Evolutionary conservation across 2,888 invertebrate species (phyloP).

Genomic region (Oxytorus armatus): DNA sequence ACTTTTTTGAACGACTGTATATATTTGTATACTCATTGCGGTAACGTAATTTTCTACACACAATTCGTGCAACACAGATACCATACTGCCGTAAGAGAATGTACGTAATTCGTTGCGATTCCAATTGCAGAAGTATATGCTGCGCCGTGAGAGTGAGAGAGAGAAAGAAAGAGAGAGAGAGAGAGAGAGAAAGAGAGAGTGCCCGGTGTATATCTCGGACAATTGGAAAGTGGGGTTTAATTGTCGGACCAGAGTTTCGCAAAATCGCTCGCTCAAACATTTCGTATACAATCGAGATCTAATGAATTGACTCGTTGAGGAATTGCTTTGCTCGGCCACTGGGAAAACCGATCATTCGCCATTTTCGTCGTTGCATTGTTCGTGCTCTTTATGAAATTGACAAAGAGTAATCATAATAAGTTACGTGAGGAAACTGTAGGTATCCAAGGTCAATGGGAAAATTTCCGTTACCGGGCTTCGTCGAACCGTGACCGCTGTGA

Average conservation of each 20-base stretch:
- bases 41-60: not conserved
- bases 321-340: too few species aligned
- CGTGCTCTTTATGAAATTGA: not conserved
- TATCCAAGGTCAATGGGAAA: not conserved
- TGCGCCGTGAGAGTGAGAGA: too few species aligned
- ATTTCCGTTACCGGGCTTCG: not conserved
- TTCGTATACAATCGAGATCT: not conserved
- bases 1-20: too few species aligned
- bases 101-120: constrained; percentile 77
- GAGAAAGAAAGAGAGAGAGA: constrained; percentile 56
- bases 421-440: not conserved
- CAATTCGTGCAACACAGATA: not conserved
- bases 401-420: not conserved
- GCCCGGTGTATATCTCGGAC: constrained; percentile 57
- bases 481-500: constrained; percentile 3
- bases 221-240: constrained; percentile 82
- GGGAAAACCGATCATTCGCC: not conserved
- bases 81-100: constrained; percentile 24
- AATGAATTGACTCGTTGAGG: not conserved
- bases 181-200: constrained; percentile 65
- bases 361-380: not conserved
- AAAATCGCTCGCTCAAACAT: constrained; percentile 67
- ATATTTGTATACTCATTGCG: constrained; percentile 10
- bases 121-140: constrained; percentile 77
- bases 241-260: constrained; percentile 81